A percentile compares a stretch with the other conserved stretches of the same genome.
phyloP scores from a whole-genome alignment of 2,113 vertebrate genomes.

The Panthera uncia region DNA sequence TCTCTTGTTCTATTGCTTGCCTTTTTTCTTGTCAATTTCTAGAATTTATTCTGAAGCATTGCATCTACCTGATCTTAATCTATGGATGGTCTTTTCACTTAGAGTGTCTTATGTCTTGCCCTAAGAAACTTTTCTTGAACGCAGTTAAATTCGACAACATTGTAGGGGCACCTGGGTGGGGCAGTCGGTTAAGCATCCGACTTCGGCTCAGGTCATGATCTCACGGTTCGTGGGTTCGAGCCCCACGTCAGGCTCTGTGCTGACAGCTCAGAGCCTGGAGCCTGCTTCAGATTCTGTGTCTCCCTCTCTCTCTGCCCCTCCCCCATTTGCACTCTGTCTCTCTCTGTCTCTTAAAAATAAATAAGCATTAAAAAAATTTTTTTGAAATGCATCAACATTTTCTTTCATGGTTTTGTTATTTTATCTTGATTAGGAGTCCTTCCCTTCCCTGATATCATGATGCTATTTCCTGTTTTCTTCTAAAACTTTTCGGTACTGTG shows the following conservation, averaged over 20 bases:
- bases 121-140: background rate
- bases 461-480: background rate
- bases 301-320: too few species aligned
- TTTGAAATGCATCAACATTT: background rate
- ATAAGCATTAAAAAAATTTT: too few species aligned
- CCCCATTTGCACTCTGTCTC: too few species aligned
- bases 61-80: too few species aligned
- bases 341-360: too few species aligned
- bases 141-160: background rate
- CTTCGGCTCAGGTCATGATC: too few species aligned
- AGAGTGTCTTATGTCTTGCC: background rate
- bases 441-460: background rate
- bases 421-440: background rate
- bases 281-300: too few species aligned
- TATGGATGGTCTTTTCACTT: background rate
- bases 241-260: too few species aligned
- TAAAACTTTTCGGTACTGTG: background rate
- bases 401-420: background rate
- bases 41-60: background rate
- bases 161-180: background rate
- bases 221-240: too few species aligned
- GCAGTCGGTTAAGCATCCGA: too few species aligned
- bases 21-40: background rate
- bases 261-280: too few species aligned
- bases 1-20: background rate